A percentile compares a stretch with the other conserved stretches of the same genome.
These are phyloP conservation scores for Eciton burchellii DNA, from an alignment of 1,140 invertebrate species.

Conservation along the genomic window DNA sequence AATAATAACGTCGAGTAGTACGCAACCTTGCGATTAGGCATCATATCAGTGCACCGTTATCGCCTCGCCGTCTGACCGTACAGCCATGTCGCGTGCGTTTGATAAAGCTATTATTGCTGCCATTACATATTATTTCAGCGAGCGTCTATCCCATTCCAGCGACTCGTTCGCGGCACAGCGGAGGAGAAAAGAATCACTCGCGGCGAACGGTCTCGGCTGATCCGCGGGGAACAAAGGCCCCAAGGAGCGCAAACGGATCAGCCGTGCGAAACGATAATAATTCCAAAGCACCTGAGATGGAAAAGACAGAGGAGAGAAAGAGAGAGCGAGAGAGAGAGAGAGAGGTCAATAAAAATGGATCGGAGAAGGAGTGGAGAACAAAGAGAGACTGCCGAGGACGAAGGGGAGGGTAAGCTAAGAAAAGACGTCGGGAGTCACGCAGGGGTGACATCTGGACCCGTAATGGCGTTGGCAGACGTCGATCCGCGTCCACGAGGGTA, in stretches of 20 bases:
- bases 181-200: constrained; percentile 2
- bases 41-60: too few relatives aligned
- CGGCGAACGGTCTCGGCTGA: background rate
- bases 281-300: constrained; percentile 54
- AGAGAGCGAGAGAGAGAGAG: constrained; percentile 23
- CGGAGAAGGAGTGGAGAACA: constrained; percentile 29
- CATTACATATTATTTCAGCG: background rate
- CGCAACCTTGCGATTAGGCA: too few relatives aligned
- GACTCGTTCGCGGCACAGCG: background rate
- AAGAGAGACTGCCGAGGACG: constrained; percentile 36
- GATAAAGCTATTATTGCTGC: background rate
- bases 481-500: constrained; percentile 68
- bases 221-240: constrained; percentile 26
- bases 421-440: constrained; percentile 69
- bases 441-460: constrained; percentile 73
- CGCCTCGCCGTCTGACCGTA: too few relatives aligned
- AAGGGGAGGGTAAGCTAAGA: constrained; percentile 55
- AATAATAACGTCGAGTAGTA: too few relatives aligned
- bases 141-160: background rate
- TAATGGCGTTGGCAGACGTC: constrained; percentile 62
- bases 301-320: constrained; percentile 31
- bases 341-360: constrained; percentile 49
- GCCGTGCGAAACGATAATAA: constrained; percentile 49
- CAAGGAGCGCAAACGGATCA: background rate
- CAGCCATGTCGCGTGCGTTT: too few relatives aligned